Evolutionary conservation across 1,140 invertebrate species (phyloP), one percentile per base, ranked within the genome.

Genomic region (Sminthurides bifidus): DNA sequence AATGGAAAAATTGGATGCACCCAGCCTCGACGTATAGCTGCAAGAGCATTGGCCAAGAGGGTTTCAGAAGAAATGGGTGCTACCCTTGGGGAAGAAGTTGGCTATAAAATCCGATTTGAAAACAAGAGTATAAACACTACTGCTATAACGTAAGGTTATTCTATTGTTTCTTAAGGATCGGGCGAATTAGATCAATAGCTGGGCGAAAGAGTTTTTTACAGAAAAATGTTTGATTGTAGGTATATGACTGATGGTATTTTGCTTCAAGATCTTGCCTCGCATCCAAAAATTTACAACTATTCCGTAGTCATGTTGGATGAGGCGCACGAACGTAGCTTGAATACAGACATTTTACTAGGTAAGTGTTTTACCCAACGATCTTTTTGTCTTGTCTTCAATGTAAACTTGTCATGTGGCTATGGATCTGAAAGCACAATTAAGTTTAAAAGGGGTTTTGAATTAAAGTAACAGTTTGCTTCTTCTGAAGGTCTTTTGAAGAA

Each of bases 301-400:
- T 81, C 80, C 2, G 84, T 86, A 61, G 69, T 88, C 0, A 79
- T 88, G 51, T 67, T 87, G 3, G 85, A 88, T 70, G 85, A 88
- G 72, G 83, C 82, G 27, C 84, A 87, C 66, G 83, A 86, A 66
- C 68, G 83, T 56, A 78, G 77, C 56, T 68, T 85, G 1, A 76
- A 81, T 52, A 81, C 75, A 5, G 81, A 83, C 60, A 71, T 82
- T 52, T 59, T 82, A 14, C 63, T 81, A 57, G 83, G 70, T 73
- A 82, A 92, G 4, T 4, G 44, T 21, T n/a, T n/a, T n/a, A n/a
- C n/a, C n/a, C n/a, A n/a, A n/a, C n/a, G n/a, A n/a, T n/a, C n/a
- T n/a, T n/a, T n/a, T n/a, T n/a, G n/a, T n/a, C 77, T 40, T 30
- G 24, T 40, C 38, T 41, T 31, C 31, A 10, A 23, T 29, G 29